Percentiles rank a stretch among this genome's conserved stretches.
Evolutionary conservation across 2,888 invertebrate species (phyloP).

Genomic region (Thysanoteuthis rhombus): DNA sequence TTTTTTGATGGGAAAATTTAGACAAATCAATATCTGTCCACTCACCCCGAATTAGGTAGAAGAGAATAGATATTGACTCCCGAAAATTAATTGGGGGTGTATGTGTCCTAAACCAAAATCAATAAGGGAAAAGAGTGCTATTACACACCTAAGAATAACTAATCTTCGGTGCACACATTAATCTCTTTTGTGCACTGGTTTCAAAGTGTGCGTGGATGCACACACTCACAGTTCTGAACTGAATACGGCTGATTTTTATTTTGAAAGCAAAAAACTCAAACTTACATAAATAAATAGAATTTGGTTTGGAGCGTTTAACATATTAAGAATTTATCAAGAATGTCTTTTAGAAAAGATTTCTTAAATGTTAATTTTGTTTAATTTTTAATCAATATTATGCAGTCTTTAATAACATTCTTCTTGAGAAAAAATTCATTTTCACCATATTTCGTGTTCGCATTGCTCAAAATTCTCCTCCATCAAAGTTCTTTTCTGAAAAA

Average conservation of each 20-base stretch:
- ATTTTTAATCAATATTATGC: not conserved
- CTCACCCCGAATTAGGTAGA: no score
- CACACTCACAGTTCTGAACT: not conserved
- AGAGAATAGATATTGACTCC: no score
- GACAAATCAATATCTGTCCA: no score
- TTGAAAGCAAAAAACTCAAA: not conserved
- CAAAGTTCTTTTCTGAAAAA: no score
- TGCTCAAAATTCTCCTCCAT: not conserved
- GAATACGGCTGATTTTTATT: not conserved
- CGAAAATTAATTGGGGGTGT: no score
- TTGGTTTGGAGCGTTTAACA: not conserved
- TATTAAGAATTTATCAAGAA: not conserved
- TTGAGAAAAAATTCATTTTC: not conserved
- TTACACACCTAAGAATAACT: no score
- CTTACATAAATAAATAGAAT: not conserved
- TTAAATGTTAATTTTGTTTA: not conserved
- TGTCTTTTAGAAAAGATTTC: not conserved
- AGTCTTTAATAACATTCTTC: not conserved
- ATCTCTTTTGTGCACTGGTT: no score
- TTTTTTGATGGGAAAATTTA: no score
- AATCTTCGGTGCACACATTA: no score
- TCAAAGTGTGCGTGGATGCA: no score
- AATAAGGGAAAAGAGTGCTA: no score
- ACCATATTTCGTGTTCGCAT: not conserved
- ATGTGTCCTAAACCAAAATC: no score